Percentiles rank a stretch among this genome's conserved stretches.
Evolutionary conservation across 2,888 invertebrate genomes (phyloP).

Genomic region (Philhelius pedissequus): DNA sequence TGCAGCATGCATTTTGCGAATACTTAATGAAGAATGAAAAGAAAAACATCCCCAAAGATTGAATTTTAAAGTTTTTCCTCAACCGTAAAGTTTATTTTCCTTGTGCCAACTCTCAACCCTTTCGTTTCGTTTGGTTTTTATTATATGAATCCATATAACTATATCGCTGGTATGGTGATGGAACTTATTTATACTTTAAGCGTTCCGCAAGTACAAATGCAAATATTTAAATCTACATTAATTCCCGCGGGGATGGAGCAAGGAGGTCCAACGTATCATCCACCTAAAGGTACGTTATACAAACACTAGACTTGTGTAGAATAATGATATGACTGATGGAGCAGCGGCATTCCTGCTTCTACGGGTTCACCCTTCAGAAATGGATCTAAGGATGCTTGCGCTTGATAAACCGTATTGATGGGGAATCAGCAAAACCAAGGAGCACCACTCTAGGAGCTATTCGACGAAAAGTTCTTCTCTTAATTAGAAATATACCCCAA

Average conservation of each 20-base stretch:
- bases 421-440: constrained; percentile 59
- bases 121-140: background rate
- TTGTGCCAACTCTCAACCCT: constrained; percentile 47
- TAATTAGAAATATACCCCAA: constrained; percentile 68
- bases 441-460: constrained; percentile 58
- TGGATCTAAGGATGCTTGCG: constrained; percentile 28
- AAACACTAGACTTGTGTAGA: constrained; percentile 29
- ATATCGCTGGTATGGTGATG: background rate
- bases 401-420: constrained; percentile 65
- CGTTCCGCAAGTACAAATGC: constrained; percentile 56
- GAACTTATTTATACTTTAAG: constrained; percentile 63
- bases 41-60: constrained; percentile 64
- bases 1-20: constrained; percentile 52
- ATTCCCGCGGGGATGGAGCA: constrained; percentile 52
- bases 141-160: background rate
- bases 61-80: constrained; percentile 64
- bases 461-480: constrained; percentile 65
- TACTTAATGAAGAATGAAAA: constrained; percentile 60
- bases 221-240: constrained; percentile 69
- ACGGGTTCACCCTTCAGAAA: background rate
- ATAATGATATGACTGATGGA: constrained; percentile 55
- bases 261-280: background rate
- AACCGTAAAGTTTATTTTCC: constrained; percentile 25
- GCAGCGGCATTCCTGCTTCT: constrained; percentile 13
- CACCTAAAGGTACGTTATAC: no score